These are phyloP conservation scores for Paraplagusia blochii DNA, from an alignment of 2,113 vertebrate species.

Conservation along the genomic window DNA sequence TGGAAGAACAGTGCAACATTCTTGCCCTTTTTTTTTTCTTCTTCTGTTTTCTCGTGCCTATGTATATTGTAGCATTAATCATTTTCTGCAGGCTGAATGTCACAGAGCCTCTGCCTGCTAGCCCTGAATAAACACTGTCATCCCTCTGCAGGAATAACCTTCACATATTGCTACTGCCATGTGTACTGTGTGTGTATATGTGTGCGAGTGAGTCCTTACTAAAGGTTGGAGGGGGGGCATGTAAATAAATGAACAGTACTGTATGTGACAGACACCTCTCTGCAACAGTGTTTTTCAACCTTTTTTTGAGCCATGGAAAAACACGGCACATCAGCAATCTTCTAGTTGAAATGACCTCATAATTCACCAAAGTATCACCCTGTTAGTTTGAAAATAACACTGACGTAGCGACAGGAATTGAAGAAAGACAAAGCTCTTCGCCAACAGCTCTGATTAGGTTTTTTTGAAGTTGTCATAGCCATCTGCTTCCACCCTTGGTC, in stretches of 20 bases:
- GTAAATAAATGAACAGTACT: slow-evolving; percentile 52
- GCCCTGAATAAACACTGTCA: slow-evolving; percentile 73
- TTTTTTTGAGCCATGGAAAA: too few relatives aligned
- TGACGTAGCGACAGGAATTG: too few relatives aligned
- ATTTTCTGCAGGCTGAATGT: slow-evolving; percentile 69
- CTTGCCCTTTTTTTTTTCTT: slow-evolving; percentile 4
- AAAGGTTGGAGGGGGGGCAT: slow-evolving; percentile 59
- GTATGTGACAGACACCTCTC: too few relatives aligned
- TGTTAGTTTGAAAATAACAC: too few relatives aligned
- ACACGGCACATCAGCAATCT: too few relatives aligned
- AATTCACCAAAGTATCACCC: too few relatives aligned
- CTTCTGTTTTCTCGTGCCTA: slow-evolving; percentile 42
- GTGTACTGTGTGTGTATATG: slow-evolving; percentile 22
- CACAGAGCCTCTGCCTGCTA: slow-evolving; percentile 61
- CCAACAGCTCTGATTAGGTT: too few relatives aligned
- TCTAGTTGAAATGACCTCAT: too few relatives aligned
- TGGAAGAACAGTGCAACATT: slow-evolving; percentile 8
- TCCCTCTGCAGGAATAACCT: slow-evolving; percentile 69
- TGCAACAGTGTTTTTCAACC: too few relatives aligned
- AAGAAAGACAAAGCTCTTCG: too few relatives aligned
- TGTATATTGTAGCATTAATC: slow-evolving; percentile 72
- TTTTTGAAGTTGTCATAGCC: too few relatives aligned
- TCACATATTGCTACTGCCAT: slow-evolving; percentile 60
- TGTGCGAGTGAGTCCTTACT: slow-evolving; percentile 24
- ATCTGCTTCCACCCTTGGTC: too few relatives aligned